These are phyloP conservation scores for Sesia apiformis DNA, from an alignment of 2,888 invertebrate genomes.

Conservation along the genomic window DNA sequence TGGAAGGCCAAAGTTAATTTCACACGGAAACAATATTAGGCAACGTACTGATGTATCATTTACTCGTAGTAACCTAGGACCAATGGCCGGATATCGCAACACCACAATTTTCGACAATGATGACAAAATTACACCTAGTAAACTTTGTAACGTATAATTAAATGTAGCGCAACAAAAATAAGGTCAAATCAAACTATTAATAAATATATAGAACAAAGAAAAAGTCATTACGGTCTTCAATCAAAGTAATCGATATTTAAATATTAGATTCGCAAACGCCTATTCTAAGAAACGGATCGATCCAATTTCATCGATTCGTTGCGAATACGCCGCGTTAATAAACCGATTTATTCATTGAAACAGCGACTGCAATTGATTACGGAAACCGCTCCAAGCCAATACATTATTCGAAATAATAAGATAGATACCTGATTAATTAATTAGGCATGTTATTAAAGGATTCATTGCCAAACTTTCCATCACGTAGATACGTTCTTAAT, in stretches of 20 bases:
- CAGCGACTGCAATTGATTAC: conserved; percentile 19
- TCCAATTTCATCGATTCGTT: conserved; percentile 32
- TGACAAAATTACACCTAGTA: too few species aligned
- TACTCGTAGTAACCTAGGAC: conserved; percentile 21
- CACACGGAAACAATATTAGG: conserved; percentile 33
- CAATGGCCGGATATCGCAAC: conserved; percentile 38
- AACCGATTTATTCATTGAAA: conserved; percentile 27
- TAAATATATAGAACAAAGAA: too few species aligned
- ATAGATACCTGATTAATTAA: too few species aligned
- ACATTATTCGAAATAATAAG: too few species aligned
- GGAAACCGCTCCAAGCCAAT: conserved; percentile 13
- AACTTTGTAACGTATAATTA: too few species aligned
- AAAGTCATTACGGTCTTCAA: too few species aligned
- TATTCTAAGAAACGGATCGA: conserved; percentile 34
- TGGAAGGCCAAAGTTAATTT: conserved; percentile 45
- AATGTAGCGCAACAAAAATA: too few species aligned
- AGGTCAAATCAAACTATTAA: too few species aligned
- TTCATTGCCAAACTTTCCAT: too few species aligned
- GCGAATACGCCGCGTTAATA: conserved; percentile 19
- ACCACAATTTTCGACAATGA: conserved; percentile 1
- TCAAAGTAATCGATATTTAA: conserved; percentile 14
- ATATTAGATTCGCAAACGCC: conserved; percentile 35
- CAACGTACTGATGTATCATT: conserved; percentile 19
- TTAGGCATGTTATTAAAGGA: too few species aligned
- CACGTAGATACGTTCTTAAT: too few species aligned